Evolutionary conservation across 2,888 invertebrate species (phyloP).

Genomic region (Sepioteuthis lessoniana): DNA sequence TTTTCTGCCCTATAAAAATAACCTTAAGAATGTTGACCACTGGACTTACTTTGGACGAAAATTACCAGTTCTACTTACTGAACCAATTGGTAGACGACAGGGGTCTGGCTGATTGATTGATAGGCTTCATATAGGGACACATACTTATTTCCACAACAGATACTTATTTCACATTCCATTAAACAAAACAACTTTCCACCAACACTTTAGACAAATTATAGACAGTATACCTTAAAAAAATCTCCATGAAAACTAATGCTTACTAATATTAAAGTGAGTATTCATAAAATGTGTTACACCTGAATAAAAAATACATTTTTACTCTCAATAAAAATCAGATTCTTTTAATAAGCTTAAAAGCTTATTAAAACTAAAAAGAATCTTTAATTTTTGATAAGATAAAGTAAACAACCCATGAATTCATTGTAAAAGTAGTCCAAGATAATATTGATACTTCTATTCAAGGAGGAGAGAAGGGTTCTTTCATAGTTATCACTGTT

Average conservation of each 20-base stretch:
- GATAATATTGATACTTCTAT: too few species aligned
- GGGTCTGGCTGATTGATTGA: neutral
- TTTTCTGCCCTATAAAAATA: neutral
- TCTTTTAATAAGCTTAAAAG: too few species aligned
- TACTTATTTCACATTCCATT: slow-evolving; percentile 33
- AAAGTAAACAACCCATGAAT: too few species aligned
- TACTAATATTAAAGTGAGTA: neutral
- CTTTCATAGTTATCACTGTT: too few species aligned
- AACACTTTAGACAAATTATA: neutral
- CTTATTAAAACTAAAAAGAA: neutral
- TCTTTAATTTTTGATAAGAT: neutral
- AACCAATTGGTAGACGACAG: neutral
- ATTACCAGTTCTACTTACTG: slow-evolving; percentile 4
- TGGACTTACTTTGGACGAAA: neutral
- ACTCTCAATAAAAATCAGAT: too few species aligned
- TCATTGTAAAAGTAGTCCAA: too few species aligned
- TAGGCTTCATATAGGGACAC: neutral
- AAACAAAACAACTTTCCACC: neutral
- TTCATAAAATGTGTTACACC: neutral
- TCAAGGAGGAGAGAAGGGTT: too few species aligned
- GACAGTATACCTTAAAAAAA: neutral
- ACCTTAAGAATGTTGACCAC: neutral
- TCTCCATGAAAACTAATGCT: neutral
- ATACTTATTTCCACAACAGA: slow-evolving; percentile 10
- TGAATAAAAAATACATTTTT: neutral